Percentiles rank a stretch among this genome's conserved stretches.
phyloP scores from a whole-genome alignment of 2,888 invertebrate species.

The Rhingia rostrata region DNA sequence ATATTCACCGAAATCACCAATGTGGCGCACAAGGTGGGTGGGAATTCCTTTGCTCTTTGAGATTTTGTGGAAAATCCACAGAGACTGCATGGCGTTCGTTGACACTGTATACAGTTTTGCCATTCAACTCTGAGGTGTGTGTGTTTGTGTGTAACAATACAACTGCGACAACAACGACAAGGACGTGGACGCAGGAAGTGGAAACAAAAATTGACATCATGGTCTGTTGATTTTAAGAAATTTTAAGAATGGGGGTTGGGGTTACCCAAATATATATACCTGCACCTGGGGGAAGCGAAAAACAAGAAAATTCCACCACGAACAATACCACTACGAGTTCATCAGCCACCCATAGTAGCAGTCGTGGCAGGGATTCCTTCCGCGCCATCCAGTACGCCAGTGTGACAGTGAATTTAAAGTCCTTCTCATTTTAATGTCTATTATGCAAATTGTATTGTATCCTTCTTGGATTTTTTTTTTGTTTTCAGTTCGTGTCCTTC shows the following conservation, averaged over 20 bases:
- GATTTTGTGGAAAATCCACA: constrained; percentile 11
- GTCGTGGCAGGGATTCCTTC: background rate
- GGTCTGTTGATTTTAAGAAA: constrained; percentile 57
- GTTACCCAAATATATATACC: constrained; percentile 3
- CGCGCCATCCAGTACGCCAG: constrained; percentile 10
- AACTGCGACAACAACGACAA: constrained; percentile 5
- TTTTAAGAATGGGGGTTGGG: constrained; percentile 21
- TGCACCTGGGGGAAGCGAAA: constrained; percentile 25
- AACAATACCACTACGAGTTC: constrained; percentile 21
- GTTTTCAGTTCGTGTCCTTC: background rate
- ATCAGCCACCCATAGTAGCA: background rate
- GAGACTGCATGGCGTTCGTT: constrained; percentile 14
- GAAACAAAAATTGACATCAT: constrained; percentile 47
- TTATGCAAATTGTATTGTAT: constrained; percentile 67
- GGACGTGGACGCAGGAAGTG: constrained; percentile 5
- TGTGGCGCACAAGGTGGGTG: constrained; percentile 17
- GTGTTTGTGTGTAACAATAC: too few species aligned
- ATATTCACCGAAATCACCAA: constrained; percentile 37
- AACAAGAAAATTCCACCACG: constrained; percentile 45
- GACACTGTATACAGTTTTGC: constrained; percentile 4
- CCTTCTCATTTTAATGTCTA: constrained; percentile 61
- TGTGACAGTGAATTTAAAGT: constrained; percentile 61
- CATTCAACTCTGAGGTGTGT: constrained; percentile 33
- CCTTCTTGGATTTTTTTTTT: constrained; percentile 28
- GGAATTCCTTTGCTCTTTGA: constrained; percentile 9